These are phyloP conservation scores for Disparrhopalites patrizii DNA, from an alignment of 2,888 invertebrate genomes.

Conservation along the genomic window DNA sequence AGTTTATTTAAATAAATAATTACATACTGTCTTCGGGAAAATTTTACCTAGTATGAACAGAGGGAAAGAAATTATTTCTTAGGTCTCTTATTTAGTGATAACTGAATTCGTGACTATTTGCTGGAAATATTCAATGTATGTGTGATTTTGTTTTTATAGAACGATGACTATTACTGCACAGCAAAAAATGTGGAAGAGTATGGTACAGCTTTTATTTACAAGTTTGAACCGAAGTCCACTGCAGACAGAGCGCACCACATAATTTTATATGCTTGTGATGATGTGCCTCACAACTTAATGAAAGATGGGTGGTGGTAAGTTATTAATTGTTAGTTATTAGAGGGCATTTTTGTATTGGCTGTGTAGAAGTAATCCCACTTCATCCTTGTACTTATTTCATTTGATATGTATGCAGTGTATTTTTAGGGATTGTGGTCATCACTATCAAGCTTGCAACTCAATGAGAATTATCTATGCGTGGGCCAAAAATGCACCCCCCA, in stretches of 20 bases:
- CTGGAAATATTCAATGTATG: neutral
- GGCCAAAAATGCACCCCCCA: constrained; percentile 60
- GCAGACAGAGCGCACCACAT: constrained; percentile 59
- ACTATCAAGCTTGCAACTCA: constrained; percentile 51
- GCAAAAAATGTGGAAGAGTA: constrained; percentile 50
- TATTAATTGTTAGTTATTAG: constrained; percentile 17
- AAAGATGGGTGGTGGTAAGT: constrained; percentile 42
- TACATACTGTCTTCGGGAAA: too few species aligned
- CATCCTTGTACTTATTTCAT: constrained; percentile 2
- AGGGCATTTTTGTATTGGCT: neutral
- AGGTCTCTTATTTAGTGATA: too few species aligned
- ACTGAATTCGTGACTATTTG: too few species aligned
- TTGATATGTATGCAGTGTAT: neutral
- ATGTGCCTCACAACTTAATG: constrained; percentile 48
- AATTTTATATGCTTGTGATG: constrained; percentile 58
- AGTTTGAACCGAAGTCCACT: constrained; percentile 55
- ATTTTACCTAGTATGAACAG: too few species aligned
- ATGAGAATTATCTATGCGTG: constrained; percentile 59
- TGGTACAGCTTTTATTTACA: constrained; percentile 49
- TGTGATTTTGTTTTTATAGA: constrained; percentile 46
- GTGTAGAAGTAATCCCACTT: neutral
- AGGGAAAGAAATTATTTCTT: too few species aligned
- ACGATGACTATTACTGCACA: constrained; percentile 54
- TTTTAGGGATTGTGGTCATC: constrained; percentile 56
- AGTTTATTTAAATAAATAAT: too few species aligned